Evolutionary conservation across 2,113 vertebrate species (phyloP), one percentile per base, ranked within the genome.

Genomic region (Syngnathus scovelli): DNA sequence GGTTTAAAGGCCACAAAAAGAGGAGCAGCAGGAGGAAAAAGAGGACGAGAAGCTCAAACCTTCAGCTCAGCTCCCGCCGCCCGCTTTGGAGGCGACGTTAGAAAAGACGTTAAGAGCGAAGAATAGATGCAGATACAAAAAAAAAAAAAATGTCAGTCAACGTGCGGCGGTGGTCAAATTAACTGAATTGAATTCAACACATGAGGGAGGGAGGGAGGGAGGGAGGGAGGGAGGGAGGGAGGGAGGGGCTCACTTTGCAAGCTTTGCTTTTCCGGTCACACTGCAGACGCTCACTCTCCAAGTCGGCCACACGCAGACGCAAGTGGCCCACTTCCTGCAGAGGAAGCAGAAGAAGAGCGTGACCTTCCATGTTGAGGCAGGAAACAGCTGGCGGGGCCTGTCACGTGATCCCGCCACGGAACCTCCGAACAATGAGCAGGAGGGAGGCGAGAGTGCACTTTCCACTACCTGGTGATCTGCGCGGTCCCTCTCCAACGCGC

Each of bases 251-350:
- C 89, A 98, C 96, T 90, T 94, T 94, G 68, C 92, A 94, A 1
- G 90, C 90, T 83, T 92, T 93, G 62, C 95, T 90, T 72, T 95
- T 95, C 86, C 92, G 94, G 82, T 98, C 95, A 81, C 95, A 94
- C 78, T 93, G 94, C 33, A 94, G 83, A 70, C 90, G 92, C 78
- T 98, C 94, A 51, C 86, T 92, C 84, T 97, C 95, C 78, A 94
- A 93, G 77, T 95, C 93, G 69, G 90, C 92, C 72, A 96, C 87
- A 81, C 90, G 93, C 74, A 95, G 86, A 18, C 92, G 92, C 85
- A 99, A 88, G 33, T 94, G 92, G 11, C 70, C 94, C 59, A 98
- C 93, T 88, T 98, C 95, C 95, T 98, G 85, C 68, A 62, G 58
- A 64, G 75, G 70, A 72, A 74, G 70, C 41, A 9, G 56, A 59